A percentile compares a stretch with the other conserved stretches of the same genome.
phyloP scores from a whole-genome alignment of 2,113 vertebrate species.

The Aspidoscelis tigris region DNA sequence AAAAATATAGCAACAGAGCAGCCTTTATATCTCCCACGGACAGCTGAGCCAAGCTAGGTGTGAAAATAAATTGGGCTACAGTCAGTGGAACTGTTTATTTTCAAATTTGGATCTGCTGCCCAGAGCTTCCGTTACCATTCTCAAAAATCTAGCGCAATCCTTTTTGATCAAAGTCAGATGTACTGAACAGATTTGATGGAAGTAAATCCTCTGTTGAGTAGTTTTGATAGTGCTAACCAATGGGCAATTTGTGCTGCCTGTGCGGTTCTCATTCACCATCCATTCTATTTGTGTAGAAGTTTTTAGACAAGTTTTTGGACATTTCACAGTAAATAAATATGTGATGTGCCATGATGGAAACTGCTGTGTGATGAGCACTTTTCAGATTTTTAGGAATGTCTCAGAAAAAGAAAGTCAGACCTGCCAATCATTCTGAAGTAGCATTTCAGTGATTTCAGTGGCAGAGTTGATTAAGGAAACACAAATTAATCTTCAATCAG shows the following conservation, averaged over 20 bases:
- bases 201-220: not conserved
- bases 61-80: constrained; percentile 26
- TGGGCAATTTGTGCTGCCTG: not conserved
- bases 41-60: constrained; percentile 41
- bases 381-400: not conserved
- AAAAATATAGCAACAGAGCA: constrained; percentile 26
- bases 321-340: not conserved
- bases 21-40: constrained; percentile 28
- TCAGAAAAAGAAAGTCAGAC: not conserved
- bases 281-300: not conserved
- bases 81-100: not conserved
- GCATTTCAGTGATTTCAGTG: not conserved
- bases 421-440: not conserved
- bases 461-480: not conserved
- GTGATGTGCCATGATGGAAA: not conserved
- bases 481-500: not conserved
- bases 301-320: not conserved
- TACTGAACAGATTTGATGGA: not conserved
- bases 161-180: not conserved
- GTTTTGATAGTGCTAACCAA: not conserved
- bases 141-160: not conserved
- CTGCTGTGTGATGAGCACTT: not conserved
- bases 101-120: constrained; percentile 1
- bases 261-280: not conserved
- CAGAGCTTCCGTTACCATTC: not conserved